A percentile compares a stretch with the other conserved stretches of the same genome.
These are phyloP conservation scores for Marronus borbonicus DNA, from an alignment of 2,888 invertebrate genomes.

Conservation along the genomic window DNA sequence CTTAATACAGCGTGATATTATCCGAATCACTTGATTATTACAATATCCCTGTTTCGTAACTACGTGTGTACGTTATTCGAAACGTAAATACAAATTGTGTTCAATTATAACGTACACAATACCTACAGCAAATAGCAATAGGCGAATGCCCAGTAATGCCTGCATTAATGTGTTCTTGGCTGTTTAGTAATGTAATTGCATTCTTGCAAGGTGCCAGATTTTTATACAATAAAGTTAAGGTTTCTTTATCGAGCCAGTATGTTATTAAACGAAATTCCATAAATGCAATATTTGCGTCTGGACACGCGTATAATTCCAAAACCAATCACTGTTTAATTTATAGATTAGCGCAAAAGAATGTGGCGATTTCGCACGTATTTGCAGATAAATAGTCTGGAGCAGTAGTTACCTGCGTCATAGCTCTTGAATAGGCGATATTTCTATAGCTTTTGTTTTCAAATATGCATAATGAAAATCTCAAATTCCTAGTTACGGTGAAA, in stretches of 20 bases:
- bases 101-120: neutral
- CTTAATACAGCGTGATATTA: too few species aligned
- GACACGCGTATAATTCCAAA: conserved; percentile 3
- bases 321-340: neutral
- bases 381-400: conserved; percentile 6
- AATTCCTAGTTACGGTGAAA: too few species aligned
- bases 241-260: too few species aligned
- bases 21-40: too few species aligned
- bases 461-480: neutral
- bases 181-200: too few species aligned
- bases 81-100: neutral
- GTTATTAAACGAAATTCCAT: too few species aligned
- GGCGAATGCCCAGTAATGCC: too few species aligned
- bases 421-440: neutral
- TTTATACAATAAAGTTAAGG: too few species aligned
- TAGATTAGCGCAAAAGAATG: conserved; percentile 6
- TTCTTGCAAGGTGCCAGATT: too few species aligned
- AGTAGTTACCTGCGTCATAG: conserved; percentile 20
- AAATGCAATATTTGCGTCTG: neutral
- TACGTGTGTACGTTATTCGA: too few species aligned
- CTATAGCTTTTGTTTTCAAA: neutral
- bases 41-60: too few species aligned
- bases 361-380: conserved; percentile 25
- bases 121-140: neutral
- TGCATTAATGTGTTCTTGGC: too few species aligned